phyloP scores from a whole-genome alignment of 2,888 invertebrate genomes.

The Drosophila conformis region DNA sequence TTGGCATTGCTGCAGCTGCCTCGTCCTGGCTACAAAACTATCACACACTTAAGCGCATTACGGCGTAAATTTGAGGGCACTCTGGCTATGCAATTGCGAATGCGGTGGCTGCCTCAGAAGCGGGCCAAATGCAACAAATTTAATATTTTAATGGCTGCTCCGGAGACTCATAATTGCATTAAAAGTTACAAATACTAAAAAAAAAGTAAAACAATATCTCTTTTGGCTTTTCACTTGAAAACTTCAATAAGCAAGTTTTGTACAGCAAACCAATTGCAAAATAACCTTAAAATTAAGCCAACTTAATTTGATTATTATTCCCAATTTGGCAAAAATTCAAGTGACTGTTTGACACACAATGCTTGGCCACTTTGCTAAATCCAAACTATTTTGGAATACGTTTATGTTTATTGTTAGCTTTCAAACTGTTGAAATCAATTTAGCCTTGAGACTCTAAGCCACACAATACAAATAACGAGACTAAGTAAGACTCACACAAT shows the following conservation, averaged over 20 bases:
- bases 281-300: neutral
- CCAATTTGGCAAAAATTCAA: neutral
- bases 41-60: constrained; percentile 59
- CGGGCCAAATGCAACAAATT: constrained; percentile 30
- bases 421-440: constrained; percentile 16
- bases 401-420: neutral
- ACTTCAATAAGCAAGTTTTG: neutral
- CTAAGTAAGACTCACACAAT: constrained; percentile 7
- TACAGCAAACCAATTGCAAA: neutral
- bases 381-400: neutral
- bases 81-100: constrained; percentile 21
- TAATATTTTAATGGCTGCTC: constrained; percentile 19
- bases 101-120: neutral
- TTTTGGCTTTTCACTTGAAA: neutral
- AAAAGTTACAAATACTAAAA: neutral
- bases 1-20: constrained; percentile 23
- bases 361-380: neutral
- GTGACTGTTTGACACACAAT: neutral
- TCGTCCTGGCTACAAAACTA: constrained; percentile 18
- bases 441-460: constrained; percentile 20
- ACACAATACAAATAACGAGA: constrained; percentile 17
- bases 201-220: neutral
- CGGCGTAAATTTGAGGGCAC: constrained; percentile 38
- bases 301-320: neutral
- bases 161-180: neutral